phyloP scores from a whole-genome alignment of 2,888 invertebrate genomes.

The Conchocele bisecta region DNA sequence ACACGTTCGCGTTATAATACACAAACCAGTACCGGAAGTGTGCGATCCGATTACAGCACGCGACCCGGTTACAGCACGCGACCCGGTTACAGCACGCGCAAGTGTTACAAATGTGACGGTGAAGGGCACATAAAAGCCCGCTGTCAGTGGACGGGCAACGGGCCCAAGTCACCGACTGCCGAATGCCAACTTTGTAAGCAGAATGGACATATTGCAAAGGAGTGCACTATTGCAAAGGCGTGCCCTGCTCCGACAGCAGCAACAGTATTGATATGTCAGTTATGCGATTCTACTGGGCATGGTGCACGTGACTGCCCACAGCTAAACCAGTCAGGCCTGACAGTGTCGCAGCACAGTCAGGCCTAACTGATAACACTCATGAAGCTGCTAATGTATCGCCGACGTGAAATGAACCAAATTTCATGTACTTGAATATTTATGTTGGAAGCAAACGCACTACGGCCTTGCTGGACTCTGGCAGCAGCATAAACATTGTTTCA shows the following conservation, averaged over 20 bases:
- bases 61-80: background rate
- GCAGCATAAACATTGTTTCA: constrained; percentile 21
- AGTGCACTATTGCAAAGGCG: too few species aligned
- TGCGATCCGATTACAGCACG: too few species aligned
- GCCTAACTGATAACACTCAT: constrained; percentile 11
- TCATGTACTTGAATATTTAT: constrained; percentile 17
- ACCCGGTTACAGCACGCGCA: background rate
- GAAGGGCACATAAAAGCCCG: constrained; percentile 6
- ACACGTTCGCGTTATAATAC: too few species aligned
- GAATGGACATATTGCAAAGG: background rate
- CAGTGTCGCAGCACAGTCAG: constrained; percentile 23
- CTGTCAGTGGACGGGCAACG: constrained; percentile 31
- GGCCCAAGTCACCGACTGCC: background rate
- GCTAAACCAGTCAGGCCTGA: constrained; percentile 34
- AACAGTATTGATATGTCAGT: too few species aligned
- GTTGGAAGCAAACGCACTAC: background rate
- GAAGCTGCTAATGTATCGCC: background rate
- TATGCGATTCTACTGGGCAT: background rate
- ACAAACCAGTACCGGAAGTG: background rate
- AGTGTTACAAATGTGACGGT: constrained; percentile 23
- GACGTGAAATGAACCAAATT: background rate
- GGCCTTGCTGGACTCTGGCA: constrained; percentile 15
- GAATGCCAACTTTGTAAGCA: background rate
- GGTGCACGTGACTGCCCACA: constrained; percentile 4
- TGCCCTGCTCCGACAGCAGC: too few species aligned